Conservation (phyloP, 2,113 vertebrate genomes). For the Vimba vimba region DNA sequence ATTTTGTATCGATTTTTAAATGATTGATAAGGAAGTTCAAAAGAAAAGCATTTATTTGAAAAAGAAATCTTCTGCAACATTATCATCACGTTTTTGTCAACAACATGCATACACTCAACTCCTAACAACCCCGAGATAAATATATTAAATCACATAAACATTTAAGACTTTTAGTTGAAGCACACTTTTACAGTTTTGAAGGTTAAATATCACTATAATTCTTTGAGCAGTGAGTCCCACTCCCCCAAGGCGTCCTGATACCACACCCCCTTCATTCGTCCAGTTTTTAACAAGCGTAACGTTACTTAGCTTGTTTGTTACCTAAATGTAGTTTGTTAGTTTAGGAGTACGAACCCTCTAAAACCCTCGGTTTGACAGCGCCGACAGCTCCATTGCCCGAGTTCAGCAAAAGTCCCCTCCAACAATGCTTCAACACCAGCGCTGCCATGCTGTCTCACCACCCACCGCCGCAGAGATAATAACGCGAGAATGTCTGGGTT, state of each 20-base stretch:
- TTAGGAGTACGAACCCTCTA: constrained; percentile 65
- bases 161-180: background rate
- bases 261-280: constrained; percentile 68
- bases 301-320: no score
- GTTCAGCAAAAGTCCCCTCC: constrained; percentile 71
- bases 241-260: constrained; percentile 44
- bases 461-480: constrained; percentile 56
- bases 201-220: background rate
- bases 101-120: background rate
- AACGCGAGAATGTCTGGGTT: constrained; percentile 70
- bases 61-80: no score
- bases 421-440: constrained; percentile 67
- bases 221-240: background rate
- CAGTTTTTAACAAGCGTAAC: background rate
- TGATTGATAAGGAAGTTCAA: no score
- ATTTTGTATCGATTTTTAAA: no score
- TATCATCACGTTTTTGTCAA: no score
- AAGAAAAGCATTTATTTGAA: no score
- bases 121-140: background rate
- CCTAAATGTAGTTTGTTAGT: background rate
- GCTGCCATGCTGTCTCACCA: constrained; percentile 74
- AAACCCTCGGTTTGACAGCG: constrained; percentile 51
- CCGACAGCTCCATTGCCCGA: constrained; percentile 63
- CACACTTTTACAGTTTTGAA: background rate
- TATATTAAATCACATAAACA: background rate